Evolutionary conservation across 1,140 invertebrate species (phyloP).

Genomic region (Drosophila virilis): DNA sequence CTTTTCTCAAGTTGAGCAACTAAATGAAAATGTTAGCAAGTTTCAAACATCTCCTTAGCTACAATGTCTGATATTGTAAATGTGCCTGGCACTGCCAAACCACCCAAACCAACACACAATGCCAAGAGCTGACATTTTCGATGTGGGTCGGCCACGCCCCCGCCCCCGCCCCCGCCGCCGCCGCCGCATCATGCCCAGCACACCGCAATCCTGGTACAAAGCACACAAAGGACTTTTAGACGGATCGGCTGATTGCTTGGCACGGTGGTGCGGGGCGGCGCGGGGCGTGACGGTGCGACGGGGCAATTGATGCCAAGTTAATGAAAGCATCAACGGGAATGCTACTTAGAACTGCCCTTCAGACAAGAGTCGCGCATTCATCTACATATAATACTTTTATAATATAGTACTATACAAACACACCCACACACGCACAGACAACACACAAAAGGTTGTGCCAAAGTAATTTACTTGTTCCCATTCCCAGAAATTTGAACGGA

Average conservation of each 20-base stretch:
- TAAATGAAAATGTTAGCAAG: slow-evolving; percentile 15
- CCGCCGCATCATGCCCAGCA: not conserved
- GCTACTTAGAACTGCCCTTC: slow-evolving; percentile 56
- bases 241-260: slow-evolving; percentile 36
- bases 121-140: slow-evolving; percentile 65
- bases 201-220: slow-evolving; percentile 5
- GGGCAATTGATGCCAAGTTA: slow-evolving; percentile 54
- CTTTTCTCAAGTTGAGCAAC: slow-evolving; percentile 31
- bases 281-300: not conserved
- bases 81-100: not conserved
- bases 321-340: slow-evolving; percentile 64
- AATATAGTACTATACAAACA: slow-evolving; percentile 22
- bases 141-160: slow-evolving; percentile 66
- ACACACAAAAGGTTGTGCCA: slow-evolving; percentile 53
- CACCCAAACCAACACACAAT: slow-evolving; percentile 4
- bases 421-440: slow-evolving; percentile 24
- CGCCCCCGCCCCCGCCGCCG: not conserved
- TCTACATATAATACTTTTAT: slow-evolving; percentile 46
- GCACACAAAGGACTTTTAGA: slow-evolving; percentile 38
- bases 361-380: slow-evolving; percentile 24
- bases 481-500: slow-evolving; percentile 13
- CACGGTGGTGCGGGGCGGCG: not conserved
- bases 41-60: slow-evolving; percentile 7
- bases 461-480: slow-evolving; percentile 47
- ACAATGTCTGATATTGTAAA: slow-evolving; percentile 15